Evolutionary conservation across 2,797 vertebrate species (phyloP).

Genomic region (Etheostoma nigrum): DNA sequence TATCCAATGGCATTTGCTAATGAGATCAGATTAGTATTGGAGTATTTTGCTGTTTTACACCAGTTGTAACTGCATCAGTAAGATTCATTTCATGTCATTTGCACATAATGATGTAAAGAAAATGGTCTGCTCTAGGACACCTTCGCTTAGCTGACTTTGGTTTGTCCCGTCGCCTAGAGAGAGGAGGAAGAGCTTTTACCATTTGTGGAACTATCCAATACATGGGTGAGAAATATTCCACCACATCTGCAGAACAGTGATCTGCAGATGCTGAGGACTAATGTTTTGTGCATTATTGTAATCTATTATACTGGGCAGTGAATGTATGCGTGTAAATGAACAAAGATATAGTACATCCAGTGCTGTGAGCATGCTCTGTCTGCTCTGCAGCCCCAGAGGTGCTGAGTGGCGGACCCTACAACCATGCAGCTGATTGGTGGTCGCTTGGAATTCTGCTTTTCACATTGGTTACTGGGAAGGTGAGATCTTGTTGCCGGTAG

Average conservation of each 20-base stretch:
- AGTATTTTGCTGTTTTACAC: not conserved
- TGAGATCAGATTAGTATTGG: not conserved
- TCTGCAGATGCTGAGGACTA: slow-evolving; percentile 3
- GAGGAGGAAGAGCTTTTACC: slow-evolving; percentile 91
- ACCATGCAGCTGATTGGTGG: slow-evolving; percentile 96
- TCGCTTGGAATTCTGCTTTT: slow-evolving; percentile 94
- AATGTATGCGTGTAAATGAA: not conserved
- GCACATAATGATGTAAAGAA: slow-evolving; percentile 13
- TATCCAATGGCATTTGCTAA: not conserved
- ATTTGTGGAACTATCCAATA: slow-evolving; percentile 98
- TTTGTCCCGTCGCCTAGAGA: slow-evolving; percentile 90
- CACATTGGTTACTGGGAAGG: slow-evolving; percentile 92
- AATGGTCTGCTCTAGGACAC: slow-evolving; percentile 87
- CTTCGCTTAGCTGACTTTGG: slow-evolving; percentile 96
- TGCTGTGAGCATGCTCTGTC: slow-evolving; percentile 28
- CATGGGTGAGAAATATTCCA: slow-evolving; percentile 89
- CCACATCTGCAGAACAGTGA: slow-evolving; percentile 13
- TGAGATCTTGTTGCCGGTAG: slow-evolving; percentile 73
- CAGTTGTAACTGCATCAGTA: slow-evolving; percentile 3
- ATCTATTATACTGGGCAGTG: not conserved
- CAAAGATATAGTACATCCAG: not conserved
- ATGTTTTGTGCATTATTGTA: not conserved
- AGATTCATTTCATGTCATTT: not conserved
- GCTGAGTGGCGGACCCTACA: slow-evolving; percentile 94
- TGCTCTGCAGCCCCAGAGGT: slow-evolving; percentile 92